Conservation (phyloP, 2,888 invertebrate genomes). For the Papilio protenor region DNA sequence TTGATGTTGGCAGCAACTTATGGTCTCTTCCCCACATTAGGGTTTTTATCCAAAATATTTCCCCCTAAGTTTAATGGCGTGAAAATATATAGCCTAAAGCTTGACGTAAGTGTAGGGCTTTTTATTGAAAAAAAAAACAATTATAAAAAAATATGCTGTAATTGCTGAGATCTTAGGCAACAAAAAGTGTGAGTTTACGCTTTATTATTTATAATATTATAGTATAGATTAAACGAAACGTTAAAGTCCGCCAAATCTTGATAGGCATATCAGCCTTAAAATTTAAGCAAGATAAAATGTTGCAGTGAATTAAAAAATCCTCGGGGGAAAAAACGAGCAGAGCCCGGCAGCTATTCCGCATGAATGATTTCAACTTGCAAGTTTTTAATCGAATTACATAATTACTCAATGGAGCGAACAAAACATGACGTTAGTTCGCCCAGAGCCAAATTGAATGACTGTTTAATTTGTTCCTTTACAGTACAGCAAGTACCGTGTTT, state of each 20-base stretch:
- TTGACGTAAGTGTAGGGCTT: too few species aligned
- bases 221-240: neutral
- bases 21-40: too few species aligned
- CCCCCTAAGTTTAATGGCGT: too few species aligned
- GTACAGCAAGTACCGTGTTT: neutral
- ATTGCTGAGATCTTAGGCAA: too few species aligned
- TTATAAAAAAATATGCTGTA: too few species aligned
- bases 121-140: too few species aligned
- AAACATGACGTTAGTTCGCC: slow-evolving; percentile 24
- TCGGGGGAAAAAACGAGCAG: slow-evolving; percentile 1
- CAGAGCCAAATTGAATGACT: slow-evolving; percentile 30
- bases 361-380: slow-evolving; percentile 37
- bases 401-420: slow-evolving; percentile 38
- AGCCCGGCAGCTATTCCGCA: slow-evolving; percentile 34
- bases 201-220: too few species aligned
- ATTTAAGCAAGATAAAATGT: slow-evolving; percentile 2
- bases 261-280: neutral
- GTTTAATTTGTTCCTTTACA: slow-evolving; percentile 17
- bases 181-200: too few species aligned
- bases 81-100: too few species aligned
- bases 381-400: slow-evolving; percentile 39
- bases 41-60: too few species aligned
- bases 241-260: neutral
- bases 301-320: slow-evolving; percentile 4
- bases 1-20: too few species aligned